Conservation (phyloP, 2,888 invertebrate species). For the Pteria penguin region DNA sequence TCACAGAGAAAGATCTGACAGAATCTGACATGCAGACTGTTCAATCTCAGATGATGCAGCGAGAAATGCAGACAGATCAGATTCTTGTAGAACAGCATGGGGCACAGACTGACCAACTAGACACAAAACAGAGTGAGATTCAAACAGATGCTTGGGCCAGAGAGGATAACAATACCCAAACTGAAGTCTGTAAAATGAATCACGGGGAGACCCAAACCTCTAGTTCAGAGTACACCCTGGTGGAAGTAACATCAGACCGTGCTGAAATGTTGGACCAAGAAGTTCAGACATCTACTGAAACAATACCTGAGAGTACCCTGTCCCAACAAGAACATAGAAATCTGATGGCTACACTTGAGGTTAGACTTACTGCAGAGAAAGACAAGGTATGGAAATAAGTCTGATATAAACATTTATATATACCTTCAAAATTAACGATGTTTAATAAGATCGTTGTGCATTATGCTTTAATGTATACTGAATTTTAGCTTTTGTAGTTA, state of each 20-base stretch:
- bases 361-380: conserved; percentile 23
- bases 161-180: conserved; percentile 40
- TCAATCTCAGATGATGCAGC: conserved; percentile 42
- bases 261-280: conserved; percentile 10
- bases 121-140: conserved; percentile 32
- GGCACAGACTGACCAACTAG: conserved; percentile 48
- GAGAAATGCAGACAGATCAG: conserved; percentile 45
- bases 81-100: conserved; percentile 24
- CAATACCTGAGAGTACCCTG: background rate
- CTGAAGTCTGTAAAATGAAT: conserved; percentile 32
- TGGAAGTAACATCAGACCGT: conserved; percentile 20
- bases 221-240: conserved; percentile 3
- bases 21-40: conserved; percentile 48
- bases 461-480: too few species aligned
- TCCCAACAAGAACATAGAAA: conserved; percentile 12
- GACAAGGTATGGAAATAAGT: conserved; percentile 17
- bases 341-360: conserved; percentile 9
- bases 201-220: conserved; percentile 46
- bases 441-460: too few species aligned
- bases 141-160: conserved; percentile 51
- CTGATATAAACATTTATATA: too few species aligned
- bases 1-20: conserved; percentile 29
- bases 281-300: background rate
- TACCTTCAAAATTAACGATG: too few species aligned
- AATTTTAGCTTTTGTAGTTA: too few species aligned